Evolutionary conservation across 2,113 vertebrate species (phyloP).

Genomic region (Mesocricetus auratus): DNA sequence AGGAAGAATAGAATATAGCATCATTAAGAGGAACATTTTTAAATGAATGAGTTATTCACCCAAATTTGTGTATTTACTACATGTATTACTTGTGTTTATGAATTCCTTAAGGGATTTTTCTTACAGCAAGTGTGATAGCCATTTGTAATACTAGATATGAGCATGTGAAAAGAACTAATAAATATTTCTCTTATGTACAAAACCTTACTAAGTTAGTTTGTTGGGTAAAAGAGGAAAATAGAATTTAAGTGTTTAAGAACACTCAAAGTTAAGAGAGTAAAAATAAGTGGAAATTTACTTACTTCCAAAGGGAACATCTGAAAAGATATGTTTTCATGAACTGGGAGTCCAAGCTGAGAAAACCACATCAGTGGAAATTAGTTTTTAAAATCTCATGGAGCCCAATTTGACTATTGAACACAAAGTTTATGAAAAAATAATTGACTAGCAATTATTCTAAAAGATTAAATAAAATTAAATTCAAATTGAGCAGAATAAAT

Average conservation of each 20-base stretch:
- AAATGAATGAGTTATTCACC: background rate
- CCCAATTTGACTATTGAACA: conserved; percentile 65
- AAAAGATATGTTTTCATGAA: conserved; percentile 67
- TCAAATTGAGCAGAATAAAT: conserved; percentile 71
- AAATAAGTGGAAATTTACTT: conserved; percentile 1
- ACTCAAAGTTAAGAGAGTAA: conserved; percentile 37
- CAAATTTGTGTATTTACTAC: background rate
- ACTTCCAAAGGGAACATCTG: conserved; percentile 39
- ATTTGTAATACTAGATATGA: background rate
- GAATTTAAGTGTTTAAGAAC: conserved; percentile 10
- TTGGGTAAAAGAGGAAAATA: background rate
- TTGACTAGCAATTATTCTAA: conserved; percentile 75
- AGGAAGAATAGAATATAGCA: background rate
- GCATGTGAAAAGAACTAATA: background rate
- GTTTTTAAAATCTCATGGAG: conserved; percentile 75
- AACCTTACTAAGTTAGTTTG: background rate
- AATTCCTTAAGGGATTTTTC: background rate
- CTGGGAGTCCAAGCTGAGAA: conserved; percentile 66
- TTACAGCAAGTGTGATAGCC: background rate
- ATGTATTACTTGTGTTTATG: background rate
- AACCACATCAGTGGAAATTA: conserved; percentile 65
- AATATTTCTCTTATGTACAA: conserved; percentile 38
- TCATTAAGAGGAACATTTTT: background rate
- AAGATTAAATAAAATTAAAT: conserved; percentile 74
- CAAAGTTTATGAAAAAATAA: conserved; percentile 78